Evolutionary conservation across 2,797 vertebrate species (phyloP).

Genomic region (Malurus leucopterus): DNA sequence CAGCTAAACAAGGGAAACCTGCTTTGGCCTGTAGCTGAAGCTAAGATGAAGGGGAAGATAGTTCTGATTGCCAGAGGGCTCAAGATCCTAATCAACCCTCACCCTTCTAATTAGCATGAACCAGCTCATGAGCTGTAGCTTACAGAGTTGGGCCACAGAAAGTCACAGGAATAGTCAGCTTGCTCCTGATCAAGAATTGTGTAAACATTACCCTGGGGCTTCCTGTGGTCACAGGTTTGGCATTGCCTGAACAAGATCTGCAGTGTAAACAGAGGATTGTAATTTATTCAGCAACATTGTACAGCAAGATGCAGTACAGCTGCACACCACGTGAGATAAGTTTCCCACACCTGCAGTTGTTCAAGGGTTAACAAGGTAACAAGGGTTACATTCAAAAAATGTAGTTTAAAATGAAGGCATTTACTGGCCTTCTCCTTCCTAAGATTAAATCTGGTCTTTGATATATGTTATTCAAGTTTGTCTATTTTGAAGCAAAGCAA

Average conservation of each 20-base stretch:
- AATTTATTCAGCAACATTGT: constrained; percentile 10
- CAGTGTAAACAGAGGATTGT: constrained; percentile 13
- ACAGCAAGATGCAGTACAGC: not conserved
- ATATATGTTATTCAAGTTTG: not conserved
- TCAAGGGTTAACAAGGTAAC: not conserved
- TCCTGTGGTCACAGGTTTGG: not conserved
- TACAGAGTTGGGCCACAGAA: not conserved
- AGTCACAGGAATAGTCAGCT: not conserved
- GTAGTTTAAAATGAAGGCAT: not conserved
- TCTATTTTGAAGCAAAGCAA: not conserved
- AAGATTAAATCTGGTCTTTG: not conserved
- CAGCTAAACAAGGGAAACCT: constrained; percentile 47
- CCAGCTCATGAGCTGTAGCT: not conserved
- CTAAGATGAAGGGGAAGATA: constrained; percentile 38
- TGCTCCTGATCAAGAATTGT: not conserved
- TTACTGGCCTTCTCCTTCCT: not conserved
- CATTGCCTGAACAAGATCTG: constrained; percentile 32
- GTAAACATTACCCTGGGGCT: constrained; percentile 25
- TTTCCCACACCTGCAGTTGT: not conserved
- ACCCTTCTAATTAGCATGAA: constrained; percentile 30
- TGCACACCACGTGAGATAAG: not conserved
- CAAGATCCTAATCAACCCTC: constrained; percentile 48
- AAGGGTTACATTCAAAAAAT: not conserved
- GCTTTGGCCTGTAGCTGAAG: constrained; percentile 48
- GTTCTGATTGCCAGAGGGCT: constrained; percentile 1